Evolutionary conservation across 2,113 vertebrate genomes (phyloP).

Genomic region (Pongo pygmaeus): DNA sequence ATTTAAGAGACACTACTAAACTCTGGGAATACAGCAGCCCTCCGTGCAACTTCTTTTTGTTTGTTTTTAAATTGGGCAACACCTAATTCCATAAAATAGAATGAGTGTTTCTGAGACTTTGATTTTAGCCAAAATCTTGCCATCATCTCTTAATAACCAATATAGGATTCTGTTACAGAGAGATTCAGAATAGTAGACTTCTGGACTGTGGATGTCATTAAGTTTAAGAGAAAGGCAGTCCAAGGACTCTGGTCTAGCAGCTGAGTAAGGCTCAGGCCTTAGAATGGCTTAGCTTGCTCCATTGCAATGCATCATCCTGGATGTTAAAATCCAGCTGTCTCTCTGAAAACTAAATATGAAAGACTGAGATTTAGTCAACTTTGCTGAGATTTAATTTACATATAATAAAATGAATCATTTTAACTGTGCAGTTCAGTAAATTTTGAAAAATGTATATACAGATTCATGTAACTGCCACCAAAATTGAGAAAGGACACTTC

Average conservation of each 20-base stretch:
- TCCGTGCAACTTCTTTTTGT: not conserved
- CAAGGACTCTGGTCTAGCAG: not conserved
- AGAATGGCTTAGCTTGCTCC: not conserved
- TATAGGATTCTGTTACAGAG: not conserved
- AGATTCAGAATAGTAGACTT: not conserved
- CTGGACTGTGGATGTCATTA: not conserved
- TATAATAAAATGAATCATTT: not conserved
- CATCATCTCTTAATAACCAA: not conserved
- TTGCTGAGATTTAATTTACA: constrained; percentile 2
- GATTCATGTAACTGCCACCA: not conserved
- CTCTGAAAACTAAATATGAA: not conserved
- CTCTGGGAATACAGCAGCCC: not conserved
- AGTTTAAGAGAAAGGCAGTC: not conserved
- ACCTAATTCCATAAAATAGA: too few relatives aligned
- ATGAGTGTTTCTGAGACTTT: not conserved
- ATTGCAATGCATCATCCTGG: not conserved
- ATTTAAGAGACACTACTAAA: not conserved
- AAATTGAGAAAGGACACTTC: not conserved
- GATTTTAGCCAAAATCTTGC: not conserved
- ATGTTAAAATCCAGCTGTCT: not conserved
- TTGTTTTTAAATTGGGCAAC: too few relatives aligned
- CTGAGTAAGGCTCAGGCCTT: not conserved
- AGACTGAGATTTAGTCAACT: not conserved
- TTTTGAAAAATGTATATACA: not conserved
- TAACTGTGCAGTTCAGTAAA: not conserved